Evolutionary conservation across 1,140 invertebrate species (phyloP).

Genomic region (Mercenaria mercenaria): DNA sequence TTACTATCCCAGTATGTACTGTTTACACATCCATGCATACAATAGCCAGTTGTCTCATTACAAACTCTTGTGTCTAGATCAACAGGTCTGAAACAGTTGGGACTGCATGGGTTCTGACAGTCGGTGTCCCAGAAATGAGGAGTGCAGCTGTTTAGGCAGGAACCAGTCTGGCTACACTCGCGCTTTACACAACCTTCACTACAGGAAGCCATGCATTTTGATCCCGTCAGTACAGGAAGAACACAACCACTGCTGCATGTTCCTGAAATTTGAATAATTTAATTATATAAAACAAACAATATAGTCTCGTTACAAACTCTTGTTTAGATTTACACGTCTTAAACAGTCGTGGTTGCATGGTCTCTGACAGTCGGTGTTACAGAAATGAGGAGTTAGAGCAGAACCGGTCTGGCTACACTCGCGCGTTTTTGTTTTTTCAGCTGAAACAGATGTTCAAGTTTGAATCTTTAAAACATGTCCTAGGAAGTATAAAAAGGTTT

Average conservation of each 20-base stretch:
- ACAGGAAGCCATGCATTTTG: not conserved
- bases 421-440: too few relatives aligned
- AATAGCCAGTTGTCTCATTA: not conserved
- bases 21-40: slow-evolving; percentile 14
- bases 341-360: too few relatives aligned
- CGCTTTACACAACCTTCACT: not conserved
- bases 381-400: too few relatives aligned
- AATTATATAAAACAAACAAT: too few relatives aligned
- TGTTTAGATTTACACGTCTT: too few relatives aligned
- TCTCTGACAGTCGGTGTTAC: too few relatives aligned
- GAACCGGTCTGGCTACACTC: too few relatives aligned
- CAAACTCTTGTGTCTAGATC: not conserved
- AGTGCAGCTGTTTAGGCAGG: not conserved
- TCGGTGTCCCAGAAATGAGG: not conserved
- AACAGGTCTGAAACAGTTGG: not conserved
- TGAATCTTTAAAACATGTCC: too few relatives aligned
- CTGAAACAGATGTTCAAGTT: too few relatives aligned
- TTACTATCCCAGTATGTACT: not conserved
- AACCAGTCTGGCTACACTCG: not conserved
- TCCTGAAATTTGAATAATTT: not conserved
- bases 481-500: too few relatives aligned
- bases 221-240: not conserved
- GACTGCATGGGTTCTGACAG: not conserved
- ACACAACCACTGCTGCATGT: not conserved
- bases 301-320: too few relatives aligned